Base-by-base conservation (phyloP, 2,888 invertebrate species). In the Ophion slaviceki region DNA sequence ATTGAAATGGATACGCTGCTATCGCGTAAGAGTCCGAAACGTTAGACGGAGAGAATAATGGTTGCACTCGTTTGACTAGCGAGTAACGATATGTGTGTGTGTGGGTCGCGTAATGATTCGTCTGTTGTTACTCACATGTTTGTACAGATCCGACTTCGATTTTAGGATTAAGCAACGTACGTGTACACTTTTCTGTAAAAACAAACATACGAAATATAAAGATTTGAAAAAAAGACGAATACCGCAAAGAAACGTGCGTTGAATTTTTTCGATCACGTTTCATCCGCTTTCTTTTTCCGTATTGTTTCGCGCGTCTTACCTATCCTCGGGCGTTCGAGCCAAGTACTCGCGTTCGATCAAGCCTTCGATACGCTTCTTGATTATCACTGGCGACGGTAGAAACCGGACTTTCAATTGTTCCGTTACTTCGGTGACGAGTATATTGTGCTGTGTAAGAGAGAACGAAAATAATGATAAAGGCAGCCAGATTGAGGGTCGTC, bases 291-390 rank as follows among this genome's bases (percentile, higher is more conserved):
- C 17, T 3, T 5, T 14, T 24, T 2, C 24, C 53, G 17, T 14
- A 53, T 14, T 53, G 53, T 53, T 53, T 14, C 17, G 53, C 14
- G 17, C 11, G 53, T 53, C 53, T 85, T 90, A 94, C 94, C 98
- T 96, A 96, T 99, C 99, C 95, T 99, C 98, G 84, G 98, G 97
- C 93, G 99, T 99, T 94, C 99, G 97, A 90, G 99, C 98, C 93
- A 99, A 96, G 95, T 99, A 99, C 95, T 99, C 99, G 90, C 99
- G 96, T 95, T 99, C 99, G 94, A 99, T 99, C 92, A 99, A 96
- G 87, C 99, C 99, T 95, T 99, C 99, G 95, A 99, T 99, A 94
- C 99, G 97, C 95, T 99, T 99, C 95, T 99, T 99, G 94, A 99
- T 99, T 90, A 99, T 97, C 90, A 98, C 98, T 79, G 99, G 99